Evolutionary conservation across 2,797 vertebrate species (phyloP), one percentile per base, ranked within the genome.

Genomic region (Oryzias dopingdopingensis): DNA sequence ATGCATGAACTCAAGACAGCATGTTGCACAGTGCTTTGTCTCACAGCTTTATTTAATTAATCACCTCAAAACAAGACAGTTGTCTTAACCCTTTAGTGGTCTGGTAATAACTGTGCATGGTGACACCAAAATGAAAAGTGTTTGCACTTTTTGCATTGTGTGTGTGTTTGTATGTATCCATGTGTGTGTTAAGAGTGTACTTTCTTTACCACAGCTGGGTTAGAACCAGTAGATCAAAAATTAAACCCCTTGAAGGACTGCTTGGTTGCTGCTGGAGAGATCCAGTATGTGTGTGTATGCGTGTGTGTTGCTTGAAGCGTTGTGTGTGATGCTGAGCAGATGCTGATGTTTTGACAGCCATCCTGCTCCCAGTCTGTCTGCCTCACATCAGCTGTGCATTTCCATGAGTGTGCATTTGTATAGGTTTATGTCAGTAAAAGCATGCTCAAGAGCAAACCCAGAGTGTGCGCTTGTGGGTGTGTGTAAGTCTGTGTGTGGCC

Each of bases 341-440:
- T 81, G 80, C 75, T 87, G 76, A 84, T 87, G 81, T 86, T 88
- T 85, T 88, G 85, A 88, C 88, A 89, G 75, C 63, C 67, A 63
- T 80, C 79, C 66, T 74, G 73, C 73, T 61, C 69, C 67, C 75
- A 64, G 82, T 78, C 80, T 70, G 74, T 63, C 67, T 48, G 74
- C 60, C 61, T 79, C 65, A 74, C 74, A 72, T 85, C 76, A 81
- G 59, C 65, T 61, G 56, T 67, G 66, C 57, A 52, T 56, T 22
- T 49, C 44, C 52, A 17, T 18, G 42, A 63, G 48, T 52, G 48
- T 72, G 29, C 45, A 17, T 67, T 62, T 14, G n/a, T 65, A 49
- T 59, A 52, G 29, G n/a, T 66, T 66, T 51, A 26, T 69, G 49
- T 52, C 49, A 54, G 61, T n/a, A 50, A 56, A 42, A 14, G 16